Evolutionary conservation across 2,113 vertebrate species (phyloP).

Genomic region (Odontesthes bonariensis): DNA sequence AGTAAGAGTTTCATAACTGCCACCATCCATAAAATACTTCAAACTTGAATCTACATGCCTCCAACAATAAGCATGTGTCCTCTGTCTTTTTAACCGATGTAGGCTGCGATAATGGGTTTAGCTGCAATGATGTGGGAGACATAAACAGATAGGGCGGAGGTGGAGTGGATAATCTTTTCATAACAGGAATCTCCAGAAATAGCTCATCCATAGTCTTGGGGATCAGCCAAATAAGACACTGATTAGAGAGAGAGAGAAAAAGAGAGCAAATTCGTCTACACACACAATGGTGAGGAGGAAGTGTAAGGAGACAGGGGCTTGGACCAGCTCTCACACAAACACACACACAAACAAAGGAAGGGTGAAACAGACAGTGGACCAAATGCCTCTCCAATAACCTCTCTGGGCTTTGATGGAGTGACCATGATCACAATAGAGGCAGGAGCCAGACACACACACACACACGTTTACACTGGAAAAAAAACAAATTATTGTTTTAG

Average conservation of each 20-base stretch:
- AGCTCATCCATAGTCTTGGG: conserved; percentile 57
- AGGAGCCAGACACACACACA: conserved; percentile 62
- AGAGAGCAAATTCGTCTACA: conserved; percentile 34
- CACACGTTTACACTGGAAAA: background rate
- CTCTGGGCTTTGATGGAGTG: conserved; percentile 74
- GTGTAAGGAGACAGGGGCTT: conserved; percentile 63
- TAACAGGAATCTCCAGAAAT: conserved; percentile 80
- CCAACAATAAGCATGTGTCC: conserved; percentile 13
- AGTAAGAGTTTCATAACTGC: background rate
- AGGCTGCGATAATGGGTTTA: conserved; percentile 43
- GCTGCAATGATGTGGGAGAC: conserved; percentile 17
- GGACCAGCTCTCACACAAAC: conserved; percentile 63
- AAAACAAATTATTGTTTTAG: too few relatives aligned
- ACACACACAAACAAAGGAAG: conserved; percentile 79
- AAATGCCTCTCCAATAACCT: conserved; percentile 71
- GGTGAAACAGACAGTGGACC: conserved; percentile 72
- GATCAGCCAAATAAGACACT: conserved; percentile 67
- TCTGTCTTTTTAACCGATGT: conserved; percentile 33
- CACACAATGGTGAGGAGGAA: conserved; percentile 74
- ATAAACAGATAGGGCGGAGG: conserved; percentile 16
- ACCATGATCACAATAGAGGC: conserved; percentile 70
- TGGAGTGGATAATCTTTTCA: conserved; percentile 57
- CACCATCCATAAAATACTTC: background rate
- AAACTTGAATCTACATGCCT: conserved; percentile 8
- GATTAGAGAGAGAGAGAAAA: conserved; percentile 46